Conservation (phyloP, 1,140 invertebrate species). For the Arctopsyche grandis region DNA sequence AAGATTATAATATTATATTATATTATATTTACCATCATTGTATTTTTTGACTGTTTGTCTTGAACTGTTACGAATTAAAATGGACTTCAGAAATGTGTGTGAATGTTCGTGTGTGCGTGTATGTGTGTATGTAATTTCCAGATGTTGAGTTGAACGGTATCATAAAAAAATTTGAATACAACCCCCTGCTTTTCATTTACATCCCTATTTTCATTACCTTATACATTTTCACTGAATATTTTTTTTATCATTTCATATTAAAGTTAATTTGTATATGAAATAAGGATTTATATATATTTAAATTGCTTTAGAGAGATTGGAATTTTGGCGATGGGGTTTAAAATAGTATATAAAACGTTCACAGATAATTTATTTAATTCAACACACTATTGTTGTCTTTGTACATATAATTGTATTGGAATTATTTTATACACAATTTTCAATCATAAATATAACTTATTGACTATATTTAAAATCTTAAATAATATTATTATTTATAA, state of each 20-base stretch:
- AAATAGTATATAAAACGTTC: slow-evolving; percentile 37
- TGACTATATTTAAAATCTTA: background rate
- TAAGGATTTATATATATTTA: no score
- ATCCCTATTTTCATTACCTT: background rate
- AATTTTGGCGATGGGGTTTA: background rate
- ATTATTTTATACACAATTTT: slow-evolving; percentile 26
- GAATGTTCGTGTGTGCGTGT: background rate
- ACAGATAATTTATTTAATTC: slow-evolving; percentile 52
- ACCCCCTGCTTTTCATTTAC: background rate
- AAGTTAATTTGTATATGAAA: no score
- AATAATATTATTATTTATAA: background rate
- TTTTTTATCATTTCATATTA: no score
- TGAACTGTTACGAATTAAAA: slow-evolving; percentile 31
- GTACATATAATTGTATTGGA: slow-evolving; percentile 43
- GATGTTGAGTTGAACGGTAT: slow-evolving; percentile 16
- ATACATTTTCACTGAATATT: background rate
- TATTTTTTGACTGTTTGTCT: slow-evolving; percentile 42
- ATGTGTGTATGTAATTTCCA: slow-evolving; percentile 12
- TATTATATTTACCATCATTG: slow-evolving; percentile 32
- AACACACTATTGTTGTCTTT: slow-evolving; percentile 47
- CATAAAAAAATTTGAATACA: slow-evolving; percentile 31
- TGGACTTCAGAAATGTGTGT: slow-evolving; percentile 7
- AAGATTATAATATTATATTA: background rate
- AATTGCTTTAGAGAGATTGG: no score
- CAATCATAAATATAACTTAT: background rate